A percentile compares a stretch with the other conserved stretches of the same genome.
phyloP scores from a whole-genome alignment of 2,888 invertebrate genomes.

The Chironomus riparius region DNA sequence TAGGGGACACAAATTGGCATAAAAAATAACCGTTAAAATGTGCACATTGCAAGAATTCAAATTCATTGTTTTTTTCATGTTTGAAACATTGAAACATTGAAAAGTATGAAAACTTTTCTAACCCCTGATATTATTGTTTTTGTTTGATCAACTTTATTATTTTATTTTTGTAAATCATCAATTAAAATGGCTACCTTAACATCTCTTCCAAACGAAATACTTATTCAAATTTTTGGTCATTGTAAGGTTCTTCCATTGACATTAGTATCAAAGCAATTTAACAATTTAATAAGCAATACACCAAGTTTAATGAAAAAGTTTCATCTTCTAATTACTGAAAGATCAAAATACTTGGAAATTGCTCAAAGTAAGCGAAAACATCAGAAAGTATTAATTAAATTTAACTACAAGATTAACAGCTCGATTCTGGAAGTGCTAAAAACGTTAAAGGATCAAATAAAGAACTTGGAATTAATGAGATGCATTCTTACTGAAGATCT shows the following conservation, averaged over 20 bases:
- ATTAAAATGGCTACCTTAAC: neutral
- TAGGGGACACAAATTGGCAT: too few species aligned
- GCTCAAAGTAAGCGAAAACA: neutral
- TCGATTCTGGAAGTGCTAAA: neutral
- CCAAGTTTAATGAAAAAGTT: slow-evolving; percentile 9
- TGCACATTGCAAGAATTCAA: too few species aligned
- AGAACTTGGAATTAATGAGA: neutral
- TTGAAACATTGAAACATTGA: too few species aligned
- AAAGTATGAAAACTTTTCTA: too few species aligned
- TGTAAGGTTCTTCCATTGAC: slow-evolving; percentile 15
- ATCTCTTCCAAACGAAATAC: neutral
- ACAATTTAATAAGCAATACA: slow-evolving; percentile 3
- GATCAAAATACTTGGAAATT: neutral
- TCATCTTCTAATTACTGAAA: neutral
- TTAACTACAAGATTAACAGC: neutral
- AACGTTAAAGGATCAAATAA: neutral
- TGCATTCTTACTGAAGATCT: neutral
- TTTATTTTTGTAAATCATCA: too few species aligned
- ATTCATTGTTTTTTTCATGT: too few species aligned
- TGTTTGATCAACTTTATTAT: too few species aligned
- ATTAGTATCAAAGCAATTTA: neutral
- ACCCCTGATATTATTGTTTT: too few species aligned
- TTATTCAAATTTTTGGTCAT: neutral
- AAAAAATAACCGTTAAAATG: too few species aligned
- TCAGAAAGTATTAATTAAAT: neutral